Base-by-base conservation (phyloP, 1,140 invertebrate genomes). In the Drosophila lacteicornis region DNA sequence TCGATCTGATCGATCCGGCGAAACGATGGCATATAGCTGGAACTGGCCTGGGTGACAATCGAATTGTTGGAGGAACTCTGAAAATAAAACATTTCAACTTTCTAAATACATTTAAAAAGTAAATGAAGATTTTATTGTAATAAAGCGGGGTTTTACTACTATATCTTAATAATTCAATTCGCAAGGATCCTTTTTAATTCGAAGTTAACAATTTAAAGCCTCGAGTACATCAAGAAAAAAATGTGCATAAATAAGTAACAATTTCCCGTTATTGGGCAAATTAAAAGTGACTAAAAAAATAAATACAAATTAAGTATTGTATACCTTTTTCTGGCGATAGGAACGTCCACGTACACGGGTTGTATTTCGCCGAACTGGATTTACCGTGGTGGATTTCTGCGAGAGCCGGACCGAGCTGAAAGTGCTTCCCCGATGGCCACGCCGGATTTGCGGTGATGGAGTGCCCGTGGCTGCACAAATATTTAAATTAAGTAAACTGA, bases 401-500 rank as follows among this genome's bases (percentile, higher is more conserved):
- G 94, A 93, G 1, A 94, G 85, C 13, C 94, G 92, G 77, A 94
- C 94, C 2, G 94, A 94, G 68, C 94, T 94, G 71, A 94, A 94
- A 6, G 93, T 94, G 53, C 93, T 93, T 25, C 93, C 92, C 46
- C 93, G 93, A 61, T 92, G 92, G 30, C 88, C 69, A 49, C 84
- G 73, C 17, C 87, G 74, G 81, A 93, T 88, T 76, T 92, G 92
- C 57, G 93, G 79, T 68, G 93, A 92, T 79, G 94, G 68, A 70
- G 93, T 92, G 62, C 93, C 80, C 83, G 91, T 86, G 69, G 68
- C 93, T 93, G 11, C 9, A 60, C 30, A 40, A 11, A 36, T 47
- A 25, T 7, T 30, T 7, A 4, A 4, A 9, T 12, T 15, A 8
- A 19, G 8, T 69, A 42, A n/a, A 4, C 9, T 12, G 4, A 12